phyloP scores from a whole-genome alignment of 2,888 invertebrate genomes.

The Sminthurides aquaticus region DNA sequence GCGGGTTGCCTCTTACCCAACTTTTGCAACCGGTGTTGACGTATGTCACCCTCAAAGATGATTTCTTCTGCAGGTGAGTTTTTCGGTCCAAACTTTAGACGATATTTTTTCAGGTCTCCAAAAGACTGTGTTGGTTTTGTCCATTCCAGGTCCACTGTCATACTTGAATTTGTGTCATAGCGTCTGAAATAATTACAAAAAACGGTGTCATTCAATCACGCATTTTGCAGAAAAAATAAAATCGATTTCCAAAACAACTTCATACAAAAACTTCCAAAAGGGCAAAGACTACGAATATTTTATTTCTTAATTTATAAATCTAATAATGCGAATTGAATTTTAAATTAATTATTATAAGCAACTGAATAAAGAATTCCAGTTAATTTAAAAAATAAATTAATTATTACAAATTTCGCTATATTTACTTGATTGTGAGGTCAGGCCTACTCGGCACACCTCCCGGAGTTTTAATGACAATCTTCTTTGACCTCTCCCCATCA shows the following conservation, averaged over 20 bases:
- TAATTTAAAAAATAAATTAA: conserved; percentile 44
- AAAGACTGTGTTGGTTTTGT: conserved; percentile 78
- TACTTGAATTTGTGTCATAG: conserved; percentile 75
- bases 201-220: neutral
- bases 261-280: conserved; percentile 15
- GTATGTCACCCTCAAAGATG: conserved; percentile 40
- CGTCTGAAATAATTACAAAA: conserved; percentile 53
- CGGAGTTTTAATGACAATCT: conserved; percentile 79
- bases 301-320: too few species aligned
- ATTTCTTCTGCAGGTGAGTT: conserved; percentile 35
- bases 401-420: conserved; percentile 22
- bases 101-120: conserved; percentile 79
- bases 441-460: conserved; percentile 86
- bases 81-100: conserved; percentile 70
- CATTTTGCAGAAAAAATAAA: neutral
- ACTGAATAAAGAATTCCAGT: too few species aligned
- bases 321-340: too few species aligned
- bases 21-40: conserved; percentile 39
- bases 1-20: conserved; percentile 40
- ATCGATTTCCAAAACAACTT: neutral
- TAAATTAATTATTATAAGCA: too few species aligned
- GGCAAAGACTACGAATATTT: too few species aligned
- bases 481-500: conserved; percentile 85
- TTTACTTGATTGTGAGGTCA: conserved; percentile 69
- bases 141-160: conserved; percentile 89